phyloP scores from a whole-genome alignment of 2,888 invertebrate genomes.

The Oeneis ivallda region DNA sequence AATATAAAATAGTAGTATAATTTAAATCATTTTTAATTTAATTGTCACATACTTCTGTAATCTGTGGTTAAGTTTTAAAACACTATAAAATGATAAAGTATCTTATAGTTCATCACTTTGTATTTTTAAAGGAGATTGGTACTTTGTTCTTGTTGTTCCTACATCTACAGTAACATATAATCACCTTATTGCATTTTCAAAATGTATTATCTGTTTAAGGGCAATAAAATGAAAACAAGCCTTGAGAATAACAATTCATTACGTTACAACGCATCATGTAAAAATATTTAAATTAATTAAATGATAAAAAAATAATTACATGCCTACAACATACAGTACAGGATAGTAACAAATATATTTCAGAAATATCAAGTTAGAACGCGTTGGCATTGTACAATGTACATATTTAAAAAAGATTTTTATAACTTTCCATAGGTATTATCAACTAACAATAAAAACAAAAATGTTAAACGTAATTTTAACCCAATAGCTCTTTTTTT shows the following conservation, averaged over 20 bases:
- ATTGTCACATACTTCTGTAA: neutral
- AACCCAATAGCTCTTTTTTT: neutral
- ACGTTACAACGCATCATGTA: neutral
- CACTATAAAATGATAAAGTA: slow-evolving; percentile 3
- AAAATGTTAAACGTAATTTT: neutral
- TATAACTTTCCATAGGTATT: too few relatives aligned
- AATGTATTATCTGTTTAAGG: neutral
- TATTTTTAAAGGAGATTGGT: neutral
- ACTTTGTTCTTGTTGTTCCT: neutral
- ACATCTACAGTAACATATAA: neutral
- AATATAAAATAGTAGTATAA: slow-evolving; percentile 2
- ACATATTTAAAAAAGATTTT: too few relatives aligned
- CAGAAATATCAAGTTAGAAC: neutral
- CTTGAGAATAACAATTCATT: neutral
- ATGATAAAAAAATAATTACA: neutral
- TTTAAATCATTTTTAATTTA: slow-evolving; percentile 5
- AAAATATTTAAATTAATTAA: neutral
- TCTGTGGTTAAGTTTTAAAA: slow-evolving; percentile 8
- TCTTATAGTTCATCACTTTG: neutral
- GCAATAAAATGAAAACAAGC: slow-evolving; percentile 1
- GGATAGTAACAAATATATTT: neutral
- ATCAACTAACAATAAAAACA: too few relatives aligned
- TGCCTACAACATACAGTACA: too few relatives aligned
- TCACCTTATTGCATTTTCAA: neutral
- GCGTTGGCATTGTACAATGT: neutral